Conservation (phyloP, 1,140 invertebrate species). For the Bombus pascuorum region DNA sequence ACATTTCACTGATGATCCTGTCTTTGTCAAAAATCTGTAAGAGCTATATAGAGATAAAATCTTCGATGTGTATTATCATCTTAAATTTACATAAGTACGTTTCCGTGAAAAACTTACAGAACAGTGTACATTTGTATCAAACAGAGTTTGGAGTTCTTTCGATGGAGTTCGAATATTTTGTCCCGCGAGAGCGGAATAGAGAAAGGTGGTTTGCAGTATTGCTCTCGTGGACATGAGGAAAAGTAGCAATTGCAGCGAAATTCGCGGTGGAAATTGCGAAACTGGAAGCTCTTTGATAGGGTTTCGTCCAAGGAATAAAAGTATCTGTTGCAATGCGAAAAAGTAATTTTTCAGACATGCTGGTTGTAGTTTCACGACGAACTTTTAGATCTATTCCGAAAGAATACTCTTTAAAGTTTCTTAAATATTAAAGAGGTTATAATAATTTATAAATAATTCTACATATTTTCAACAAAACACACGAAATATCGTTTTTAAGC, state of each 20-base stretch:
- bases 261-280: constrained; percentile 15
- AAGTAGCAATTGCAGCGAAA: not conserved
- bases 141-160: not conserved
- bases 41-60: not conserved
- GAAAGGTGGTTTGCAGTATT: not conserved
- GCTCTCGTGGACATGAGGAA: not conserved
- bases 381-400: not conserved
- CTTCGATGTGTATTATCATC: not conserved
- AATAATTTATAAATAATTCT: too few relatives aligned
- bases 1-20: too few relatives aligned
- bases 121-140: not conserved
- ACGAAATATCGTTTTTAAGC: too few relatives aligned
- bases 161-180: constrained; percentile 20
- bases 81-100: not conserved
- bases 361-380: too few relatives aligned
- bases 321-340: not conserved
- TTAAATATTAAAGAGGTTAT: too few relatives aligned
- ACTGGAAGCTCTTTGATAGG: constrained; percentile 3
- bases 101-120: not conserved
- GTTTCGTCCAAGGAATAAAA: constrained; percentile 14
- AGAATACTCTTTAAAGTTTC: not conserved
- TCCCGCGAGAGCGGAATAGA: constrained; percentile 13
- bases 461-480: too few relatives aligned
- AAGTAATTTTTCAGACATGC: not conserved
- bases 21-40: too few relatives aligned